phyloP scores from a whole-genome alignment of 2,797 vertebrate species.

The Danio aesculapii region DNA sequence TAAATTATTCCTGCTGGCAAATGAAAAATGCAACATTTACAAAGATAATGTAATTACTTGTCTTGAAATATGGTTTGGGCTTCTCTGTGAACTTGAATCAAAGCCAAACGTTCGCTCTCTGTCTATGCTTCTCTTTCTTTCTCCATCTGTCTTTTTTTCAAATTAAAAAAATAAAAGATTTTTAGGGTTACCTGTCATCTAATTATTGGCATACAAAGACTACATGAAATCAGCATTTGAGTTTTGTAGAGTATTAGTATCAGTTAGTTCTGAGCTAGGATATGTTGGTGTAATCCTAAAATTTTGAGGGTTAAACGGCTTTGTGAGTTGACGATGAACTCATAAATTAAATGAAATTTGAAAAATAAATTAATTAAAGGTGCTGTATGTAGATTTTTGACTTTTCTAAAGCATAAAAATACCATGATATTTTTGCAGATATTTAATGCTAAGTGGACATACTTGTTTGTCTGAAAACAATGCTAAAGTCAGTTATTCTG shows the following conservation, averaged over 20 bases:
- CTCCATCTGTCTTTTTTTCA: slow-evolving; percentile 22
- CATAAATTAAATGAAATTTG: too few relatives aligned
- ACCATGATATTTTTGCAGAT: too few relatives aligned
- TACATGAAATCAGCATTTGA: neutral
- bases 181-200: neutral
- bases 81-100: slow-evolving; percentile 50
- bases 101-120: slow-evolving; percentile 36
- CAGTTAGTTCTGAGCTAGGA: neutral
- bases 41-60: slow-evolving; percentile 67
- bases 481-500: too few relatives aligned
- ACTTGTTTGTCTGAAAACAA: too few relatives aligned
- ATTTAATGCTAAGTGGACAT: too few relatives aligned
- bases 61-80: slow-evolving; percentile 50
- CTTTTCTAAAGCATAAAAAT: too few relatives aligned
- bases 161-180: neutral
- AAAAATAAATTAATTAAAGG: too few relatives aligned
- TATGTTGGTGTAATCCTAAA: too few relatives aligned
- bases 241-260: neutral
- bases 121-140: neutral
- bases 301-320: too few relatives aligned
- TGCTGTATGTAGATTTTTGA: too few relatives aligned
- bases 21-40: slow-evolving; percentile 66
- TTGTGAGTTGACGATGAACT: too few relatives aligned
- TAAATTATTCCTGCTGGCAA: slow-evolving; percentile 62
- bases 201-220: slow-evolving; percentile 3